phyloP scores from a whole-genome alignment of 2,113 vertebrate species.

The Tretioscincus oriximinensis region DNA sequence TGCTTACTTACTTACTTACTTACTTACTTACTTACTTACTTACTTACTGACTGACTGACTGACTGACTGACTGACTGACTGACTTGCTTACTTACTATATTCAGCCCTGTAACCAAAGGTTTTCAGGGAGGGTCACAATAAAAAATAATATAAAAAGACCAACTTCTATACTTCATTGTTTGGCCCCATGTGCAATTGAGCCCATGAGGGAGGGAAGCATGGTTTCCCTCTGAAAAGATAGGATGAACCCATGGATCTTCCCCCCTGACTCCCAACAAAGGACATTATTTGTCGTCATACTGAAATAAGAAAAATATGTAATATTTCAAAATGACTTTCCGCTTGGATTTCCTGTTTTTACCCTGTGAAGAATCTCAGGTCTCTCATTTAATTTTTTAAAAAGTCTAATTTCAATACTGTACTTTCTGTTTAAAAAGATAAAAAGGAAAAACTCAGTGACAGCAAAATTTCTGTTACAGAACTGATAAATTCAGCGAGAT shows the following conservation, averaged over 20 bases:
- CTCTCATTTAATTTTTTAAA: background rate
- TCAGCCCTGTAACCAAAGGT: too few species aligned
- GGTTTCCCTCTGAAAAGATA: too few species aligned
- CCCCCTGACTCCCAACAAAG: background rate
- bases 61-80: too few species aligned
- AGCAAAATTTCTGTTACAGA: background rate
- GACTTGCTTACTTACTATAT: too few species aligned
- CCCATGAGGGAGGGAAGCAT: background rate
- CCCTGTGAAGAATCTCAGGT: background rate
- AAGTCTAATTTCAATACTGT: background rate
- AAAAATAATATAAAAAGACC: too few species aligned
- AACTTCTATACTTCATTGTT: too few species aligned
- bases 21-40: too few species aligned
- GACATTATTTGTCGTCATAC: background rate
- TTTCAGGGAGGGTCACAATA: too few species aligned
- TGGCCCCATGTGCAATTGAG: too few species aligned
- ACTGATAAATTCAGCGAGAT: background rate
- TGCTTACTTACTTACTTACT: too few species aligned
- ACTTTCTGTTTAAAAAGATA: background rate
- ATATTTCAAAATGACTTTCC: background rate
- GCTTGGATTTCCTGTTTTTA: background rate
- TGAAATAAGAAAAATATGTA: background rate
- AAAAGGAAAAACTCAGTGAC: background rate
- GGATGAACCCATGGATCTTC: too few species aligned
- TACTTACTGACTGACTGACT: too few species aligned